Percentiles rank a stretch among this genome's conserved stretches.
Evolutionary conservation across 2,888 invertebrate genomes (phyloP).

Genomic region (Suillia variegata): DNA sequence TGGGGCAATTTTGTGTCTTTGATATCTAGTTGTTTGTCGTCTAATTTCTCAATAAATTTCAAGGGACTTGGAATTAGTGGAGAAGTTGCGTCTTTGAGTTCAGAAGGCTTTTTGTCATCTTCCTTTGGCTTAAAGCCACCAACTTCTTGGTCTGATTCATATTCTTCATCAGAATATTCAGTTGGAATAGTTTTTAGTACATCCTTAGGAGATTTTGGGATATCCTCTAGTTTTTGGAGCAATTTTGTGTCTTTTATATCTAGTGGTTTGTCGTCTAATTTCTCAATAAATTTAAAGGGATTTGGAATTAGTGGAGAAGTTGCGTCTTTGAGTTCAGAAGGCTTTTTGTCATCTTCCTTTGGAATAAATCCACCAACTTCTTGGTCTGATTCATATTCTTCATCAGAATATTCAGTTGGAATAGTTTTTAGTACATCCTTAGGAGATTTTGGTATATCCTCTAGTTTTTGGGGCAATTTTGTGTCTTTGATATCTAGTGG

Average conservation of each 20-base stretch:
- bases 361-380: not conserved
- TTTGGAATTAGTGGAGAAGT: not conserved
- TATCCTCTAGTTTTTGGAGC: no score
- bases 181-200: not conserved
- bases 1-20: not conserved
- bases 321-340: no score
- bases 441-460: slow-evolving; percentile 18
- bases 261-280: not conserved
- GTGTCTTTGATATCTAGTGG: slow-evolving; percentile 2
- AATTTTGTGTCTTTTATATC: slow-evolving; percentile 1
- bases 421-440: slow-evolving; percentile 1
- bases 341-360: not conserved
- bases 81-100: slow-evolving; percentile 5
- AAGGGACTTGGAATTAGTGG: not conserved
- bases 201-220: slow-evolving; percentile 2
- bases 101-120: no score
- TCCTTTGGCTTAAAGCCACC: not conserved
- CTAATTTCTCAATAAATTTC: not conserved
- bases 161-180: not conserved
- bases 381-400: slow-evolving; percentile 5
- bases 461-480: no score
- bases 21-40: not conserved
- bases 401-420: not conserved
- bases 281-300: not conserved
- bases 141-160: not conserved